Conservation (phyloP, 2,113 vertebrate genomes). For the Petromus typicus region DNA sequence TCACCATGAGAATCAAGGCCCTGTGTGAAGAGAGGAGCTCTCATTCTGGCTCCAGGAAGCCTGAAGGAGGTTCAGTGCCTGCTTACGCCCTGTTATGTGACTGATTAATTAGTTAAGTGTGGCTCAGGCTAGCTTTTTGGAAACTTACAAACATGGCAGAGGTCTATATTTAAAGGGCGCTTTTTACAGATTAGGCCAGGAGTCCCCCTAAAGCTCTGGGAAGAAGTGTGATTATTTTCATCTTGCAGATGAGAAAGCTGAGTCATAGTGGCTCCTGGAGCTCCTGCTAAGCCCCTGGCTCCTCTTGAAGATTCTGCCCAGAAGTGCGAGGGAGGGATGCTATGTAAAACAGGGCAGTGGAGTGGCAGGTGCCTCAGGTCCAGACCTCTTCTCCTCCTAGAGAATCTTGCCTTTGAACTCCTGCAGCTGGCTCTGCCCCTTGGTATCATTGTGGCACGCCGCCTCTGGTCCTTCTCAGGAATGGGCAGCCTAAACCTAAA, state of each 20-base stretch:
- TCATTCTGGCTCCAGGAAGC: not conserved
- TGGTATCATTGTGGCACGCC: not conserved
- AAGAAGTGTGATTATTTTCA: constrained; percentile 10
- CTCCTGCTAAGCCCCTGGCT: not conserved
- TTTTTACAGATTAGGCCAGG: not conserved
- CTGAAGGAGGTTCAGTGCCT: not conserved
- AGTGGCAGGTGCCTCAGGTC: not conserved
- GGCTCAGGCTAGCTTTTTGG: constrained; percentile 24
- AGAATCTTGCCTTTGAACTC: not conserved
- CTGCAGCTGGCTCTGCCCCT: too few species aligned
- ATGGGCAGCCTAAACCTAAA: not conserved
- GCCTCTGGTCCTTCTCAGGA: not conserved
- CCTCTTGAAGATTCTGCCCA: not conserved
- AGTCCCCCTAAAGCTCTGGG: constrained; percentile 33
- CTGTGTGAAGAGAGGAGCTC: not conserved
- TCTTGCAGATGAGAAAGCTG: constrained; percentile 47
- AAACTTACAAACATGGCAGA: not conserved
- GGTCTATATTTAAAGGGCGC: constrained; percentile 55
- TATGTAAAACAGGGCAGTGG: not conserved
- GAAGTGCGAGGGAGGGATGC: not conserved
- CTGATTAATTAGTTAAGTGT: constrained; percentile 65
- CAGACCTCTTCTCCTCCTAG: not conserved
- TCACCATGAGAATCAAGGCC: not conserved
- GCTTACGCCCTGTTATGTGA: constrained; percentile 47
- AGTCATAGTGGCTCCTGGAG: not conserved